Percentiles rank a stretch among this genome's conserved stretches.
Conservation (phyloP, 2,113 vertebrate species). For the Calyptomena viridis region DNA sequence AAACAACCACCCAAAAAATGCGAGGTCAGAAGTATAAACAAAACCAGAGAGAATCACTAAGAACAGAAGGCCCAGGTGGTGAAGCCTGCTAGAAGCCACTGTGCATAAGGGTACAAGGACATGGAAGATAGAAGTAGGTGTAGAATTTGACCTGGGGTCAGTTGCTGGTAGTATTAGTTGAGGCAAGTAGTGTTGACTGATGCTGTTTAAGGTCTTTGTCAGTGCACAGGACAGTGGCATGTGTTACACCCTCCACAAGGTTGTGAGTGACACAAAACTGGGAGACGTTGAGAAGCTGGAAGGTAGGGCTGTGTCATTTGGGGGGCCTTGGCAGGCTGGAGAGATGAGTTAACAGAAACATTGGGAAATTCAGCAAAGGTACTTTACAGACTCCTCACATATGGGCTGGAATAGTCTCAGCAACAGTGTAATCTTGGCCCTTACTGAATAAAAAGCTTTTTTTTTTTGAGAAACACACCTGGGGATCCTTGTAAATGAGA, state of each 20-base stretch:
- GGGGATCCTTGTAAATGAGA: not conserved
- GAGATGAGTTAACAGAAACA: not conserved
- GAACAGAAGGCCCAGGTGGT: not conserved
- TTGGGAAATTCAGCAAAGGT: not conserved
- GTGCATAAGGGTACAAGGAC: no score
- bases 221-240: not conserved
- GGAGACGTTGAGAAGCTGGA: not conserved
- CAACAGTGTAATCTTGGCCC: not conserved
- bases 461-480: not conserved
- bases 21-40: not conserved
- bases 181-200: not conserved
- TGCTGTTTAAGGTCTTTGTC: not conserved
- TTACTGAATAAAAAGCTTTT: not conserved
- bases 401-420: not conserved
- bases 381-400: rapidly evolving
- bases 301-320: not conserved
- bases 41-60: not conserved
- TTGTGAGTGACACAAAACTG: not conserved
- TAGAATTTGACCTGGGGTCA: not conserved
- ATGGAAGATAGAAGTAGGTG: not conserved
- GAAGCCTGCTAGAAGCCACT: not conserved
- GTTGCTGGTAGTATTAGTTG: not conserved
- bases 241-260: not conserved
- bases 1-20: not conserved
- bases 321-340: not conserved